Base-by-base conservation (phyloP, 2,888 invertebrate genomes). In the Aelia acuminata region DNA sequence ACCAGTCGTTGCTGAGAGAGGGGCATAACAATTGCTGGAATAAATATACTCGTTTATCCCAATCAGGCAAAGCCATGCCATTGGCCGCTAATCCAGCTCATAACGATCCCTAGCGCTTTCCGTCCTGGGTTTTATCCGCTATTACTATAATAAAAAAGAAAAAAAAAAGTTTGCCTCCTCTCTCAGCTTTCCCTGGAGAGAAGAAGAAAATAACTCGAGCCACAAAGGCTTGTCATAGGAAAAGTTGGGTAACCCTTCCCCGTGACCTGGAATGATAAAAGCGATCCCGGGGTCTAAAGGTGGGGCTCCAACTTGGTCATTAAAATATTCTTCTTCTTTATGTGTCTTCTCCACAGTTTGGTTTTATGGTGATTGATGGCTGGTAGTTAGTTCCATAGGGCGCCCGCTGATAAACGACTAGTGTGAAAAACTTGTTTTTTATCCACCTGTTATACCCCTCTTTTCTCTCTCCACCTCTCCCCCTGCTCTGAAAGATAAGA, bases 281-380 rank as follows among this genome's bases (percentile, higher is more conserved):
- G 15, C 80, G n/a, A 47, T 47, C 3, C 4, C 5, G 3, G 3
- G 7, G 43, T 80, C 43, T 43, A 43, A n/a, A 43, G 43, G 80
- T 80, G 15, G 22, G 39, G 43, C 39, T 80, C 43, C 0, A 22
- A 80, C 80, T 43, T n/a, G n/a, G 43, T 43, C n/a, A 43, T 43
- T 80, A 43, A 80, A 80, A 47, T 80, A 80, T 80, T 80, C 43
- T 22, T 18, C 43, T n/a, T 43, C 80, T 80, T 80, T 10, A 80
- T n/a, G 80, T 43, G 80, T n/a, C 80, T n/a, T 43, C 13, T 11
- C 75, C 39, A 75, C 10, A 80, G 35, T 22, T 80, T 80, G 39
- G 43, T 47, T 80, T 75, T 39, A 75, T 39, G 75, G 75, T 75
- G 75, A 75, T 39, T 39, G 57, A 57, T 57, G 57, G 57, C 26